Evolutionary conservation across 2,888 invertebrate species (phyloP), one percentile per base, ranked within the genome.

Genomic region (Rhagophthalmus giganteus): DNA sequence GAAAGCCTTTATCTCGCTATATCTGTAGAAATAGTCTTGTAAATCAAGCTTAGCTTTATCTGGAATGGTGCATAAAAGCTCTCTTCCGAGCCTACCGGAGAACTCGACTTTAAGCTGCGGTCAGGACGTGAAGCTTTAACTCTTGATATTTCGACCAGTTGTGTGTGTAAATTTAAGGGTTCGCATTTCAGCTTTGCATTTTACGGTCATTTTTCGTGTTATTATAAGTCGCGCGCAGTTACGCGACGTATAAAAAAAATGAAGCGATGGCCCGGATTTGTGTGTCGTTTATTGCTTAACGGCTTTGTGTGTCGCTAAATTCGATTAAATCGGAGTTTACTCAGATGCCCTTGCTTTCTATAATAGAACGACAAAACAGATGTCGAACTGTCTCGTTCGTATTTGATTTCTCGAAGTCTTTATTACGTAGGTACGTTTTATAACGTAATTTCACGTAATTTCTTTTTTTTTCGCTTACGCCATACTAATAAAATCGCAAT

Each of bases 21-120:
- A 61, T 59, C 60, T 57, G 31, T 13, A 41, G 41, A 40, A 57
- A 59, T 52, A 51, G 59, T 55, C 59, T 50, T 60, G 57, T 61
- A 61, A 61, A 60, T 61, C 61, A 60, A 61, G 61, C 61, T 60
- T 60, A 60, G 52, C 51, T 60, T 59, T 61, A 60, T 60, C 61
- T 61, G 32, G 53, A 58, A 58, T 55, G 59, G 54, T 57, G 58
- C 61, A 60, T 60, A 58, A 60, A 60, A 59, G 34, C 45, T 39
- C 26, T 28, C 31, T 34, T 42, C 20, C 34, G 20, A 48, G 54
- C 55, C 52, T 42, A 40, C 51, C 28, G 32, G 32, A 32, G 40
- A 40, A 46, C 30, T 33, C 47, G 39, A 27, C 33, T 33, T 41
- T 33, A 40, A 41, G 33, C 38, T 38, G 50, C 32, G 50, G 50